phyloP scores from a whole-genome alignment of 92 coral and sea anemone genomes.

The Nematostella vectensis region DNA sequence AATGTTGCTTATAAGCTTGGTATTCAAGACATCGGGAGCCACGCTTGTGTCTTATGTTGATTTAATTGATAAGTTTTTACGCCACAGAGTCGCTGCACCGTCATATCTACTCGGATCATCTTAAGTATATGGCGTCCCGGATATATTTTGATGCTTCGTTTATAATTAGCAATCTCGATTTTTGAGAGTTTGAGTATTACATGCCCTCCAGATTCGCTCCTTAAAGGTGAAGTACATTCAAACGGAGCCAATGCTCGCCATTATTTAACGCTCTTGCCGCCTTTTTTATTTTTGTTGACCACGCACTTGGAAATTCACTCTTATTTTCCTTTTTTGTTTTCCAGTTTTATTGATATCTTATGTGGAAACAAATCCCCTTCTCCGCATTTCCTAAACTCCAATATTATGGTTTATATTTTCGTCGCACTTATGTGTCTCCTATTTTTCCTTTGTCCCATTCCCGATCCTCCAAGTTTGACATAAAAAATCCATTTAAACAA shows the following conservation, averaged over 20 bases:
- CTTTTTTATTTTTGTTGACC: no score
- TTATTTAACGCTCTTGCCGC: no score
- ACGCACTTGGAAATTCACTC: no score
- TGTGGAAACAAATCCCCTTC: no score
- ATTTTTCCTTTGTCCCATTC: no score
- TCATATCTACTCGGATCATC: background rate
- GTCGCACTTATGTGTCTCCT: no score
- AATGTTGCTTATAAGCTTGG: background rate
- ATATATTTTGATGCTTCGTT: background rate
- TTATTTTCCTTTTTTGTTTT: no score
- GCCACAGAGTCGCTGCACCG: constrained; percentile 1
- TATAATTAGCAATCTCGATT: constrained; percentile 6
- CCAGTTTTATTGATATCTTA: no score
- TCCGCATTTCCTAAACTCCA: no score
- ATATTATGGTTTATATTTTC: no score
- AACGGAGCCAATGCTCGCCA: background rate
- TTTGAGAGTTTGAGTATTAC: background rate
- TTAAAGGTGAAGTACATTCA: background rate
- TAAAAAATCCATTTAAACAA: no score
- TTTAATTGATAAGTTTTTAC: constrained; percentile 2
- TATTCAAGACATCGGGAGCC: constrained; percentile 1
- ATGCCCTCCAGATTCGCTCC: background rate
- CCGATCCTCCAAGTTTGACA: no score
- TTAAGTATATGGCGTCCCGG: constrained; percentile 4
- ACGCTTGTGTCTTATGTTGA: background rate